Base-by-base conservation (phyloP, 2,888 invertebrate species). In the Pseudoips prasinana region DNA sequence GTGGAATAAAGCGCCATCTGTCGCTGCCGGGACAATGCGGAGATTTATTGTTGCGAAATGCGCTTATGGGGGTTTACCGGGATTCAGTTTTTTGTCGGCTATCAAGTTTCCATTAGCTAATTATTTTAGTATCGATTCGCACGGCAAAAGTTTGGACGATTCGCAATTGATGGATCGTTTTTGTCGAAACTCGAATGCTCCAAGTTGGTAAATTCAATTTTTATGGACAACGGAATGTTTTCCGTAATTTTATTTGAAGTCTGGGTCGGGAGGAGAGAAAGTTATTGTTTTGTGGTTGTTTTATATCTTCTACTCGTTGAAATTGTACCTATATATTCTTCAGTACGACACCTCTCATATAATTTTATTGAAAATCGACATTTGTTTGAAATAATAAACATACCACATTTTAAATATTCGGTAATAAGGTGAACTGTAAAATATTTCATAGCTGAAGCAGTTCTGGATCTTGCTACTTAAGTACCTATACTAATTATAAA, bases 31-130 rank as follows among this genome's bases (percentile, higher is more conserved):
- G 69, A 75, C 81, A 81, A 76, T 73, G 67, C 74, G 59, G 67
- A 73, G 83, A 83, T 85, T 83, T 82, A 85, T 84, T 79, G 83
- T 78, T 69, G 73, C 83, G 63, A 77, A 77, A 76, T 71, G 77
- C 73, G 78, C 75, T 79, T 74, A 71, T 72, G 66, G 67, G 77
- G 62, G 68, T 65, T 76, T 75, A 75, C 63, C 70, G 75, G 76
- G 73, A 71, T 73, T 68, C 66, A 53, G 68, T 84, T 86, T 85
- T 86, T 85, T 83, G 82, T 61, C 55, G 68, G 77, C 84, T 83
- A 86, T 87, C 87, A 86, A 85, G 81, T 86, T 87, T 86, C 85
- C 86, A 86, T 87, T 87, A 86, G 84, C 85, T 87, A 87, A 87
- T 87, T 14, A 14, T 14, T 14, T 85, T 78, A 75, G 64, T 80